These are phyloP conservation scores for Rhincodon typus DNA, from an alignment of 2,797 vertebrate genomes.

Conservation along the genomic window DNA sequence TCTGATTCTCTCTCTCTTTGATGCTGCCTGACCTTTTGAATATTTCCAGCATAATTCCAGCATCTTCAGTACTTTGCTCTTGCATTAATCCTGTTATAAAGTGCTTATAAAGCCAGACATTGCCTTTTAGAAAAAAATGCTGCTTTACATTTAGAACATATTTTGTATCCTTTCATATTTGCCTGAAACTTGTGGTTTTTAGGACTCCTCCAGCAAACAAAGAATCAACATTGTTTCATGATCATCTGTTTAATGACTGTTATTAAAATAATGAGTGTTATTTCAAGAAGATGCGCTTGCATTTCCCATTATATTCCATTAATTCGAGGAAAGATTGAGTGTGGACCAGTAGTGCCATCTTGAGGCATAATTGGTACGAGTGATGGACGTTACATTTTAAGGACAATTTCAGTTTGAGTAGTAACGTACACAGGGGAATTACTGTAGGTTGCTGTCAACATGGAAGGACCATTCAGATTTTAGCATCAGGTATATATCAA, in stretches of 20 bases:
- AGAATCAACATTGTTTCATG: neutral
- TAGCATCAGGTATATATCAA: neutral
- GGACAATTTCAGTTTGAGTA: neutral
- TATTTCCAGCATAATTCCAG: neutral
- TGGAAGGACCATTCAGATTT: neutral
- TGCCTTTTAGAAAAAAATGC: neutral
- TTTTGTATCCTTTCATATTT: neutral
- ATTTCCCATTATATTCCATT: neutral
- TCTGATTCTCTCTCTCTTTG: too few relatives aligned
- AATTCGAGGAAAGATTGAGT: neutral
- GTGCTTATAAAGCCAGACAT: neutral
- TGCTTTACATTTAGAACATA: neutral
- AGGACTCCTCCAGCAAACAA: neutral
- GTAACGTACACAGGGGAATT: neutral
- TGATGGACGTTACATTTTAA: neutral
- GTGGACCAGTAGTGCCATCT: slow-evolving; percentile 22
- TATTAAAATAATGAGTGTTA: slow-evolving; percentile 26
- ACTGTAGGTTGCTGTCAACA: neutral
- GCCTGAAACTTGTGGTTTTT: neutral
- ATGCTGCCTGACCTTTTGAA: neutral
- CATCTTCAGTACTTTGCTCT: neutral
- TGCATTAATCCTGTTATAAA: neutral
- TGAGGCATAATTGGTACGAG: slow-evolving; percentile 13
- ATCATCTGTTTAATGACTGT: slow-evolving; percentile 1
- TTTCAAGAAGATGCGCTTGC: neutral